Base-by-base conservation (phyloP, 2,888 invertebrate genomes). In the Leptura quadrifasciata region DNA sequence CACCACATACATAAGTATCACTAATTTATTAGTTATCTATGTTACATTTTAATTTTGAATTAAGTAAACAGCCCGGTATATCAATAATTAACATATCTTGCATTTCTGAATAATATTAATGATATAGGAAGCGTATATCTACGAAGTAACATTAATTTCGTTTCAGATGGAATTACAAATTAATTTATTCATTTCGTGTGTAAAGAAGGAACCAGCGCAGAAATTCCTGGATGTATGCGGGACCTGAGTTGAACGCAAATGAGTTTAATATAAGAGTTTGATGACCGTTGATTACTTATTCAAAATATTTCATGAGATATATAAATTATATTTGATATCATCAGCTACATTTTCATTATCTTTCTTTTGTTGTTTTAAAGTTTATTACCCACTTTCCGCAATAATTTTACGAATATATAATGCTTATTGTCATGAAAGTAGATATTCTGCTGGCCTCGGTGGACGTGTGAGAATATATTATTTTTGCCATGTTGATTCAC, bases 231-330 rank as follows among this genome's bases (percentile, higher is more conserved):
- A 68, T 63, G 18, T 47, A 69, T 63, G 72, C 72, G 61, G 68
- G 60, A 76, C 60, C 64, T 74, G 74, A 60, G 71, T 58, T 71
- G 74, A 65, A 74, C 27, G 8, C 27, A 31, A 31, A 31, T 31
- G 27, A 6, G 60, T 27, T 60, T 60, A 60, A 73, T 74, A 76
- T 60, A 65, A 72, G 70, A 72, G 73, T 64, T 76, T 73, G 78
- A 76, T 78, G 75, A 75, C 73, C 76, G 75, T 76, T 78, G 73
- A 76, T 76, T 78, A 78, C 74, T 76, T 72, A 71, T 60, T 60
- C 17, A 35, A 67, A 35, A 55, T 21, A 65, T 54, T n/a, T n/a
- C 17, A 65, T 47, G 31, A 67, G 47, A 65, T 65, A 20, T 47
- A 47, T 47, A 47, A n/a, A 47, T 47, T 47, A 47, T 47, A 47